phyloP scores from a whole-genome alignment of 2,113 vertebrate species.

The Rhizomys pruinosus region DNA sequence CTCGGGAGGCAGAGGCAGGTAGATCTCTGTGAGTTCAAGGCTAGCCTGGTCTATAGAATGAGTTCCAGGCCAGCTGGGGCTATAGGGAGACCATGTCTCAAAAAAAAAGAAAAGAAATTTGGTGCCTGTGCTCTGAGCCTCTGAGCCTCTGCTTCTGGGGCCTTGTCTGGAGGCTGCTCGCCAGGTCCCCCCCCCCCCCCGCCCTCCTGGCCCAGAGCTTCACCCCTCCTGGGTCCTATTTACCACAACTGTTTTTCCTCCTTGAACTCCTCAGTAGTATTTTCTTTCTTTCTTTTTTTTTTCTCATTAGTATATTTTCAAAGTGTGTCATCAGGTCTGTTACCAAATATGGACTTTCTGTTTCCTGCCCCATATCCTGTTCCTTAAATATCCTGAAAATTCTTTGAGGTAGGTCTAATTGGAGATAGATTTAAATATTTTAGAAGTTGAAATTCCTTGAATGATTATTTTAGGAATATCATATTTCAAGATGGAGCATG shows the following conservation, averaged over 20 bases:
- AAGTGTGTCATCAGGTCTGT: background rate
- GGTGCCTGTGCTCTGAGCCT: background rate
- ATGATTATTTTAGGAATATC: slow-evolving; percentile 4
- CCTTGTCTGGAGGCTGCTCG: background rate
- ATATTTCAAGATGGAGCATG: background rate
- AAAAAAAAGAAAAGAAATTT: too few species aligned
- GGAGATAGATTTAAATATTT: slow-evolving; percentile 16
- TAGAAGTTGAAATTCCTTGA: background rate
- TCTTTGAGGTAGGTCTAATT: background rate
- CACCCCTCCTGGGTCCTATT: background rate
- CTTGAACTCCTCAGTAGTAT: background rate
- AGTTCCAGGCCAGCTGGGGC: too few species aligned
- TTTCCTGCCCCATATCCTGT: background rate
- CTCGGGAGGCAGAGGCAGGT: too few species aligned
- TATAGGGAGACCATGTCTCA: too few species aligned
- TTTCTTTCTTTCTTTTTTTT: too few species aligned
- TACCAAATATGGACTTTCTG: background rate
- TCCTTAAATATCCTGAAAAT: background rate
- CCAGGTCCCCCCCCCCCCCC: background rate
- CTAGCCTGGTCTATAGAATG: too few species aligned
- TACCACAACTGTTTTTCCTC: background rate
- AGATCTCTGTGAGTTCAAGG: too few species aligned
- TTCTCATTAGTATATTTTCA: too few species aligned
- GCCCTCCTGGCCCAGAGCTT: background rate
- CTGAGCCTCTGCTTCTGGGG: background rate